Percentiles rank a stretch among this genome's conserved stretches.
Evolutionary conservation across 2,888 invertebrate species (phyloP).

Genomic region (Ernsta delagoae): DNA sequence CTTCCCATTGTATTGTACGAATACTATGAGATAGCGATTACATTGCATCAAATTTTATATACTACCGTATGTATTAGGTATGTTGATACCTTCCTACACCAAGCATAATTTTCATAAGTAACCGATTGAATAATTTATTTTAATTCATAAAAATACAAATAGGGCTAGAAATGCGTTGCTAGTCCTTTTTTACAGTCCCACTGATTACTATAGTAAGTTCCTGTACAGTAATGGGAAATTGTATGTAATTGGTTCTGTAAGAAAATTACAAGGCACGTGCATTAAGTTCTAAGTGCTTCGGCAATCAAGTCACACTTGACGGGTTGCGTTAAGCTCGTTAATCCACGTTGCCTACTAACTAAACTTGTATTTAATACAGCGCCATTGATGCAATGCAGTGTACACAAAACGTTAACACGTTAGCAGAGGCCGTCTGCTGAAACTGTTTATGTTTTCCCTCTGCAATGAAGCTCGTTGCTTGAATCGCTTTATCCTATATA

Average conservation of each 20-base stretch:
- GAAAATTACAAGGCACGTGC: conserved; percentile 18
- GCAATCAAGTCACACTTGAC: conserved; percentile 36
- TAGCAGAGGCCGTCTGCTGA: neutral
- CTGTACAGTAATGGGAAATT: neutral
- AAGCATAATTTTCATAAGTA: too few relatives aligned
- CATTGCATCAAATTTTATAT: too few relatives aligned
- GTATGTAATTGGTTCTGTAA: neutral
- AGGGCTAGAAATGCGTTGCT: too few relatives aligned
- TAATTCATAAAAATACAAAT: too few relatives aligned
- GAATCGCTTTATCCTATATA: neutral
- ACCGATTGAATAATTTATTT: too few relatives aligned
- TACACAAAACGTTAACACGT: conserved; percentile 17
- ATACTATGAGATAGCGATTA: too few relatives aligned
- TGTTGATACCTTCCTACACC: too few relatives aligned
- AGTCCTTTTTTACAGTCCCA: too few relatives aligned
- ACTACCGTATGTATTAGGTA: too few relatives aligned
- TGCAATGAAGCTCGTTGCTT: conserved; percentile 1
- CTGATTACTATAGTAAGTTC: too few relatives aligned
- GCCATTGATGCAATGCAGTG: conserved; percentile 14
- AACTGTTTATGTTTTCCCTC: conserved; percentile 14
- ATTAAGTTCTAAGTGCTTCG: conserved; percentile 29
- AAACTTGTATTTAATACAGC: conserved; percentile 29
- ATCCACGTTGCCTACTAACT: conserved; percentile 17
- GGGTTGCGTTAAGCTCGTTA: conserved; percentile 28
- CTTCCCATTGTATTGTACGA: too few relatives aligned